These are phyloP conservation scores for Disparrhopalites patrizii DNA, from an alignment of 2,888 invertebrate genomes.

Conservation along the genomic window DNA sequence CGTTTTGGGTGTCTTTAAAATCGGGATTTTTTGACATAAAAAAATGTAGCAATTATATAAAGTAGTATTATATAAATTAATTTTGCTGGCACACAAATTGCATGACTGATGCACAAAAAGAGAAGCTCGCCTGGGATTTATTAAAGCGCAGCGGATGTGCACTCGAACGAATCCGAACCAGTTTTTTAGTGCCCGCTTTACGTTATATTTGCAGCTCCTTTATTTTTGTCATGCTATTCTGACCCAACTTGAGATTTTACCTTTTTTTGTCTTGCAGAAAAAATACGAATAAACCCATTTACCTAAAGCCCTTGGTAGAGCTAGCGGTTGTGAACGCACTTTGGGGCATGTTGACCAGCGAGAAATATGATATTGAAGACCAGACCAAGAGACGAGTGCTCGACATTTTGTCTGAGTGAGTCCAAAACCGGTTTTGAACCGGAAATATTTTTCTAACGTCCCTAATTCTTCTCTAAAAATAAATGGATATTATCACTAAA, in stretches of 20 bases:
- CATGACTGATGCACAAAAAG: too few relatives aligned
- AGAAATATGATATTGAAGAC: constrained; percentile 45
- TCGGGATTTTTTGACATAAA: background rate
- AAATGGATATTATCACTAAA: too few relatives aligned
- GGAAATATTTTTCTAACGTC: background rate
- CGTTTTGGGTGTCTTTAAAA: too few relatives aligned
- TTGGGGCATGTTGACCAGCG: constrained; percentile 43
- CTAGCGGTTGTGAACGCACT: constrained; percentile 41
- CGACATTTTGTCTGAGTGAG: constrained; percentile 42
- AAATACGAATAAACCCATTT: constrained; percentile 37
- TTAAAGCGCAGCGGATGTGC: too few relatives aligned
- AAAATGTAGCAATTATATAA: too few relatives aligned
- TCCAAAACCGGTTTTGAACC: background rate
- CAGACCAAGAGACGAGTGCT: constrained; percentile 35
- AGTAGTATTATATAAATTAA: background rate
- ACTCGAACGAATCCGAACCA: too few relatives aligned
- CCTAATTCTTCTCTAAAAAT: constrained; percentile 3
- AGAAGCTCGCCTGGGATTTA: too few relatives aligned
- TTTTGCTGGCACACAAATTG: background rate
- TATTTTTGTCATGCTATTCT: too few relatives aligned
- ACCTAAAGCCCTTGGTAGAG: constrained; percentile 43
- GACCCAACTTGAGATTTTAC: too few relatives aligned
- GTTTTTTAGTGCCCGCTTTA: too few relatives aligned
- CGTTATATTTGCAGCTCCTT: too few relatives aligned
- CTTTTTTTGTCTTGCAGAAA: constrained; percentile 25